Evolutionary conservation across 2,797 vertebrate genomes (phyloP), one percentile per base, ranked within the genome.

Genomic region (Pseudomugil gertrudae): DNA sequence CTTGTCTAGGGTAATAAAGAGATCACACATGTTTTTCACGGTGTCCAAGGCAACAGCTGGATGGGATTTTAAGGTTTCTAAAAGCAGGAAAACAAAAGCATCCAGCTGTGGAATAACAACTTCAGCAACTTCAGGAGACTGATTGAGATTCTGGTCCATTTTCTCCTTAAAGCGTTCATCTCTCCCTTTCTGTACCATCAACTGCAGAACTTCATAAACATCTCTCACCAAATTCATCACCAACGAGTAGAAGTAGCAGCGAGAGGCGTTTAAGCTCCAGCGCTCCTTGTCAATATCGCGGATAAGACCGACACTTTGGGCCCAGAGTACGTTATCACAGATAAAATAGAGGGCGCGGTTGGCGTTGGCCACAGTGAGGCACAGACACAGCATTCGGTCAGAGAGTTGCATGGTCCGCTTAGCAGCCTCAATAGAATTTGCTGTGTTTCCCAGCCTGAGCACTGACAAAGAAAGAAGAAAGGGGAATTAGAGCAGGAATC

Each of bases 271-370:
- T 2, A 67, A 65, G 48, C 72, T 92, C 97, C 97, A 99, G 63
- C 93, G 94, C 5, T 94, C 92, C 57, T 93, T 94, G 85, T 95
- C 60, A 1, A 97, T 35, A 30, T 77, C 15, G 0, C 84, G 80
- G 57, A 90, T 47, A 0, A 99, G 94, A 1, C 96, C 95, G 0
- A 95, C 70, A 0, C 86, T 95, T 62, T 76, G 86, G 63, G 92
- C 89, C 96, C 98, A 99, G 17, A 99, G 92, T 11, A 93, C 45
- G 0, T 96, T 94, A 68, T 99, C 97, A 1, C 96, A 99, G 80
- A 95, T 7, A 43, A 96, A 96, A 88, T 96, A 99, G 63, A 96
- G 81, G 65, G 94, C 94, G 0, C 96, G 95, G 93, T 87, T 95
- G 65, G 97, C n/a, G 83, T 96, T 94, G 89, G 95, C 94, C 27